Evolutionary conservation across 1,140 invertebrate genomes (phyloP), one percentile per base, ranked within the genome.

Genomic region (Cherax quadricarinatus): DNA sequence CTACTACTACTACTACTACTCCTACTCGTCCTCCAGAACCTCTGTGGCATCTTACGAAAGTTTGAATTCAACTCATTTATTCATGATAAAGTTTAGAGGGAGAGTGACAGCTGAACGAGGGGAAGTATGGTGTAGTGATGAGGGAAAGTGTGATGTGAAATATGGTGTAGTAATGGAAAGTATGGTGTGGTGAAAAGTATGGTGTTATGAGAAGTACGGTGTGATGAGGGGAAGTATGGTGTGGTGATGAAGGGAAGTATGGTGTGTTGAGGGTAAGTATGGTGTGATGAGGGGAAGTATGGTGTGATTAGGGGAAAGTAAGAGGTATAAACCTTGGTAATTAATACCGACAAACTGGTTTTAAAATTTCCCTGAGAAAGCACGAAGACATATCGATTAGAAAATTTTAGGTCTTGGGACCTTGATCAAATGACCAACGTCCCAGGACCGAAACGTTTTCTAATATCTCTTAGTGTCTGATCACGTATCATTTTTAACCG

Each of bases 21-120:
- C 62, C 62, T 4, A 3, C 62, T 66, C 18, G 6, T 21, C 62
- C 18, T 24, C n/a, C n/a, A 24, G 57, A 51, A 86, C 78, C 60
- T 24, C 21, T 80, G 73, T 53, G 86, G 86, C 24, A 30, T 88
- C 60, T 88, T 6, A 78, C 30, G 75, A 78, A 75, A 88, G 86
- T 81, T 88, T 81, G 86, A 66, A 81, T 66, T 75, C 75, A 30
- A 88, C 78, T 88, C 75, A 88, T 88, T 88, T 88, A 88, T 88
- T 88, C 24, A 89, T 82, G 81, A 62, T 60, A 41, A 89, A 53
- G 66, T 73, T 75, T 18, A 53, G 88, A 83, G 88, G 66, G 57
- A 89, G 88, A 83, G 48, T 83, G 88, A 89, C 80, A 84, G 88
- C 21, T 49, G 81, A 21, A 89, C 41, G 41, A 75, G 73, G 60